Percentiles rank a stretch among this genome's conserved stretches.
Conservation (phyloP, 2,113 vertebrate species). For the Coryphaenoides rupestris region DNA sequence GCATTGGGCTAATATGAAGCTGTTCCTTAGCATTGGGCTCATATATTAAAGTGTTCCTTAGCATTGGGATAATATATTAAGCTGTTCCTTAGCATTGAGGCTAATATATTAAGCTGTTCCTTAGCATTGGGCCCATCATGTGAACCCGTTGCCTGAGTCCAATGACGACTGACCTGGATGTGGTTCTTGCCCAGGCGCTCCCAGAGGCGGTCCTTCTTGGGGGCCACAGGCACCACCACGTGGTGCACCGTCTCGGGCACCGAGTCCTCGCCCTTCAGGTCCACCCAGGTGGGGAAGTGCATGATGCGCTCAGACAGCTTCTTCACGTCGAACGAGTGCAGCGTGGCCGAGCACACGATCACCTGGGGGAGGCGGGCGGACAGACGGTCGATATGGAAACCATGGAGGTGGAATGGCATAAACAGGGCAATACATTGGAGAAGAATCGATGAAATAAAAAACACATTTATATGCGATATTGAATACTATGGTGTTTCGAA, state of each 20-base stretch:
- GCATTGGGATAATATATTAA: not conserved
- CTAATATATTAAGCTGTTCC: no score
- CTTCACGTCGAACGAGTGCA: slow-evolving; percentile 98
- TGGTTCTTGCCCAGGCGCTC: slow-evolving; percentile 87
- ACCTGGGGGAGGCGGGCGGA: slow-evolving; percentile 71
- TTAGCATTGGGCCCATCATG: not conserved
- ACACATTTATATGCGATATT: no score
- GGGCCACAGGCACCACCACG: slow-evolving; percentile 91
- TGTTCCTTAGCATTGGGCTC: not conserved
- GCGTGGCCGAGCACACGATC: slow-evolving; percentile 95
- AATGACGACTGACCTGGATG: slow-evolving; percentile 72
- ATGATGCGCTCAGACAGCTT: slow-evolving; percentile 97
- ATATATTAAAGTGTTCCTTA: no score
- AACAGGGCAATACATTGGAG: no score
- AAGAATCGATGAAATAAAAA: no score
- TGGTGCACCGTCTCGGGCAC: slow-evolving; percentile 96
- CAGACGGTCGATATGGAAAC: not conserved
- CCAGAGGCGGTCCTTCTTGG: slow-evolving; percentile 87
- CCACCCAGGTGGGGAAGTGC: slow-evolving; percentile 99
- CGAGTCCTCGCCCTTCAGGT: slow-evolving; percentile 97
- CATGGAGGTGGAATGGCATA: not conserved
- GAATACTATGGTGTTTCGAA: no score
- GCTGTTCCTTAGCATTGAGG: no score
- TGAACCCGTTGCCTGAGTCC: not conserved
- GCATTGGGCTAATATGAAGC: no score